These are phyloP conservation scores for Magallana gigas DNA, from an alignment of 1,140 invertebrate genomes.

Conservation along the genomic window DNA sequence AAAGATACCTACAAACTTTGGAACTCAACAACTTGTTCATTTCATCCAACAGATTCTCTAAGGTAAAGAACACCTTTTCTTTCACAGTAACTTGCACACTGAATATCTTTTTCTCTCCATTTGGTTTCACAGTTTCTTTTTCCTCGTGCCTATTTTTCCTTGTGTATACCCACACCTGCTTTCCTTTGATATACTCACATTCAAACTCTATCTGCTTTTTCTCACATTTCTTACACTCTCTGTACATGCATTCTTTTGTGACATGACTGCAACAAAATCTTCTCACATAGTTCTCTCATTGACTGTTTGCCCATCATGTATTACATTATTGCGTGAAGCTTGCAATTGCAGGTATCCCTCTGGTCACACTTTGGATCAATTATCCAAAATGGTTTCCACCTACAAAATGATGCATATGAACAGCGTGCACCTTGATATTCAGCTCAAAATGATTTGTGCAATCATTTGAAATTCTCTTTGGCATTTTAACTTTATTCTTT, in stretches of 20 bases:
- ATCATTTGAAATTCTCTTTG: constrained; percentile 48
- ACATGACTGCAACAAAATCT: not conserved
- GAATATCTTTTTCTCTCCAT: constrained; percentile 38
- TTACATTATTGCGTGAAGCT: constrained; percentile 50
- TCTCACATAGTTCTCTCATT: not conserved
- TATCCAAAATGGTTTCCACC: constrained; percentile 49
- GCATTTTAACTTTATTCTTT: constrained; percentile 40
- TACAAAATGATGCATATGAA: constrained; percentile 51
- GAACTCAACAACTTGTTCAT: not conserved
- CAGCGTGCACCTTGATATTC: not conserved
- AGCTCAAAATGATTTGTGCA: constrained; percentile 48
- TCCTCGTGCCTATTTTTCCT: constrained; percentile 48
- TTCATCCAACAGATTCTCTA: constrained; percentile 10
- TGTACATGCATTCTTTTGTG: constrained; percentile 56
- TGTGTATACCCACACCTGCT: constrained; percentile 7
- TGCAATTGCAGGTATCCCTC: constrained; percentile 53
- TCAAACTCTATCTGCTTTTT: constrained; percentile 29
- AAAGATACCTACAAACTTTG: constrained; percentile 40
- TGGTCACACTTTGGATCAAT: constrained; percentile 46
- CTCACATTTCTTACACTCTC: constrained; percentile 54
- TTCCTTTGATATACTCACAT: constrained; percentile 16
- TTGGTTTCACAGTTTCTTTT: constrained; percentile 38
- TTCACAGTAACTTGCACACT: constrained; percentile 23
- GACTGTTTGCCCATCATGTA: constrained; percentile 25
- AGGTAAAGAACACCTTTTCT: not conserved